phyloP scores from a whole-genome alignment of 1,140 invertebrate genomes.

The Drosophila cardini region DNA sequence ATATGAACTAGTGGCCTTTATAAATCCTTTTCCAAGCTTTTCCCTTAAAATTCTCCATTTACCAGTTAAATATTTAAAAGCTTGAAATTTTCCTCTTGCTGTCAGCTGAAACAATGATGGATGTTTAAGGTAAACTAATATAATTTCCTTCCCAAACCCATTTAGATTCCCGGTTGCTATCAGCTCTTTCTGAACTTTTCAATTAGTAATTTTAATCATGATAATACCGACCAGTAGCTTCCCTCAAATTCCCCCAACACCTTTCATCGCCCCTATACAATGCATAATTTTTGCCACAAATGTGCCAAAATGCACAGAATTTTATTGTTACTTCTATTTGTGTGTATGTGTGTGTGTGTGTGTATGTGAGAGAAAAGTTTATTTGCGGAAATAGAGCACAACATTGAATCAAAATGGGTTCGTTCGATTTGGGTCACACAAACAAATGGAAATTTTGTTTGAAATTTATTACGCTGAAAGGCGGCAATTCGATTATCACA shows the following conservation, averaged over 20 bases:
- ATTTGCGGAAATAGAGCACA: constrained; percentile 66
- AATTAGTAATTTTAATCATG: constrained; percentile 71
- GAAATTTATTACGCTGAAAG: constrained; percentile 21
- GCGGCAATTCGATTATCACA: not conserved
- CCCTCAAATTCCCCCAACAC: not conserved
- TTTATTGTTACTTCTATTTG: constrained; percentile 20
- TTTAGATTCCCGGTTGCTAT: constrained; percentile 1
- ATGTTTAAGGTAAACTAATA: constrained; percentile 3
- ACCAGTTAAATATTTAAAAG: not conserved
- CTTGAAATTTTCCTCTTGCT: not conserved
- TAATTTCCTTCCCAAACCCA: not conserved
- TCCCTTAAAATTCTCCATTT: not conserved
- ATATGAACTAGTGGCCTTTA: not conserved
- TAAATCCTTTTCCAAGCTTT: not conserved
- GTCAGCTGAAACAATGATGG: constrained; percentile 34
- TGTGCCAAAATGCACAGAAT: constrained; percentile 47
- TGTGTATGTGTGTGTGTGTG: constrained; percentile 13
- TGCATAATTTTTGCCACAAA: constrained; percentile 31
- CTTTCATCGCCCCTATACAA: not conserved
- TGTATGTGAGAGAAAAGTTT: constrained; percentile 32
- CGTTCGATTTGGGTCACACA: constrained; percentile 60
- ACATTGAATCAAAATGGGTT: constrained; percentile 38
- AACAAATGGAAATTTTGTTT: constrained; percentile 31
- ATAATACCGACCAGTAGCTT: constrained; percentile 7
- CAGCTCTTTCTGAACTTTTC: constrained; percentile 32